phyloP scores from a whole-genome alignment of 2,113 vertebrate species.

The Pipra filicauda region DNA sequence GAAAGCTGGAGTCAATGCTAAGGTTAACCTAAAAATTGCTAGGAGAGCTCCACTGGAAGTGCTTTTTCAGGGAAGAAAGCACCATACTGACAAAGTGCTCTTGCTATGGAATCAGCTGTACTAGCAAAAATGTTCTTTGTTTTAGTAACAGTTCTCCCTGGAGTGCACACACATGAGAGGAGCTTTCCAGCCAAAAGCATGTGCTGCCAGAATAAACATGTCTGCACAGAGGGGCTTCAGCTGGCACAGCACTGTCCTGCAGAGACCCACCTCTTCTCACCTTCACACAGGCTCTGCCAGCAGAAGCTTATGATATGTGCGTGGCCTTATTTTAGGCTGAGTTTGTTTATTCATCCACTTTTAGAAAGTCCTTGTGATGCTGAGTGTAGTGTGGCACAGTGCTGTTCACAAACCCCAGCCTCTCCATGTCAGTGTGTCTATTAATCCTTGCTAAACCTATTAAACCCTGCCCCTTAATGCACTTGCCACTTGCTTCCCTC shows the following conservation, averaged over 20 bases:
- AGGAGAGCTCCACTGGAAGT: neutral
- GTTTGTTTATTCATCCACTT: neutral
- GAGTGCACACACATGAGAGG: neutral
- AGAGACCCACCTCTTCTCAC: neutral
- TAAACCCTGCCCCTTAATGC: slow-evolving; percentile 24
- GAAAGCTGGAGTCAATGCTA: neutral
- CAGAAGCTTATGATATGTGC: neutral
- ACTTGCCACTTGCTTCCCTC: neutral
- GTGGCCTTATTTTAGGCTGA: neutral
- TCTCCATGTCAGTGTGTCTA: neutral
- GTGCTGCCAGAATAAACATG: neutral
- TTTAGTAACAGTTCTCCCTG: slow-evolving; percentile 9
- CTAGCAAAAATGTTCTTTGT: slow-evolving; percentile 21
- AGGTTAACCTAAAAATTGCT: neutral
- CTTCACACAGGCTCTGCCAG: neutral
- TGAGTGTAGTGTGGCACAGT: neutral
- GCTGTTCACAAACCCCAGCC: neutral
- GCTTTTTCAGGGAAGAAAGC: neutral
- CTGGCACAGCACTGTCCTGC: neutral
- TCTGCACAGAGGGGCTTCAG: slow-evolving; percentile 13
- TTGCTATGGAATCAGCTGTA: neutral
- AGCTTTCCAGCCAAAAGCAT: neutral
- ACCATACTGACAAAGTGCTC: neutral
- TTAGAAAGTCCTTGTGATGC: neutral
- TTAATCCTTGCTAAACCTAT: slow-evolving; percentile 54